Evolutionary conservation across 2,797 vertebrate genomes (phyloP).

Genomic region (Pseudomugil tenellus): DNA sequence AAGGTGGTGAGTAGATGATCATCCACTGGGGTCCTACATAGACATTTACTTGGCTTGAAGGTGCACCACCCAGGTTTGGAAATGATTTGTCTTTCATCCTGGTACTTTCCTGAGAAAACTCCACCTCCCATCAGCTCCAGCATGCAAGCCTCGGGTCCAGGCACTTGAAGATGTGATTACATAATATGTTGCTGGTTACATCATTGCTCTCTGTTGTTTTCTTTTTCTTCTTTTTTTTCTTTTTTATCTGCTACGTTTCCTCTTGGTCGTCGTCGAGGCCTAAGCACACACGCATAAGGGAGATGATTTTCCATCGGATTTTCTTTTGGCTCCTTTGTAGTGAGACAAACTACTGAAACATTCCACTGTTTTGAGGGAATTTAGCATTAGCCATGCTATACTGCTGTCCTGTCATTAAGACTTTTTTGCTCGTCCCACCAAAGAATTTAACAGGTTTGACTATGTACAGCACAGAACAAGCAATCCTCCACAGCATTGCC

Average conservation of each 20-base stretch:
- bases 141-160: constrained; percentile 57
- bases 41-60: constrained; percentile 33
- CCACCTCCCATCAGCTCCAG: constrained; percentile 49
- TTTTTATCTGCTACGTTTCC: constrained; percentile 55
- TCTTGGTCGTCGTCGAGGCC: constrained; percentile 49
- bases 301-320: constrained; percentile 63
- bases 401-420: constrained; percentile 66
- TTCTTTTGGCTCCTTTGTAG: constrained; percentile 60
- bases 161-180: constrained; percentile 69
- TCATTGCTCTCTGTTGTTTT: constrained; percentile 52
- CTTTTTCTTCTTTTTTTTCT: constrained; percentile 27
- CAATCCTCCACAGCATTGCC: constrained; percentile 47
- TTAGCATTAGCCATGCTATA: constrained; percentile 59
- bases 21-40: constrained; percentile 47
- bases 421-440: constrained; percentile 77
- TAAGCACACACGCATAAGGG: constrained; percentile 64
- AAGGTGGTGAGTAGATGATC: constrained; percentile 49
- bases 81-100: constrained; percentile 52
- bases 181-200: constrained; percentile 63
- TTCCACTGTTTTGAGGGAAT: constrained; percentile 77
- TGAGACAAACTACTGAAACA: constrained; percentile 83
- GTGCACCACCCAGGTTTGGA: constrained; percentile 38
- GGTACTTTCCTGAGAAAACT: constrained; percentile 53
- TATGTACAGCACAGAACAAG: constrained; percentile 57
- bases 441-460: constrained; percentile 74